Conservation (phyloP, 2,888 invertebrate genomes). For the Lydus trimaculatus region DNA sequence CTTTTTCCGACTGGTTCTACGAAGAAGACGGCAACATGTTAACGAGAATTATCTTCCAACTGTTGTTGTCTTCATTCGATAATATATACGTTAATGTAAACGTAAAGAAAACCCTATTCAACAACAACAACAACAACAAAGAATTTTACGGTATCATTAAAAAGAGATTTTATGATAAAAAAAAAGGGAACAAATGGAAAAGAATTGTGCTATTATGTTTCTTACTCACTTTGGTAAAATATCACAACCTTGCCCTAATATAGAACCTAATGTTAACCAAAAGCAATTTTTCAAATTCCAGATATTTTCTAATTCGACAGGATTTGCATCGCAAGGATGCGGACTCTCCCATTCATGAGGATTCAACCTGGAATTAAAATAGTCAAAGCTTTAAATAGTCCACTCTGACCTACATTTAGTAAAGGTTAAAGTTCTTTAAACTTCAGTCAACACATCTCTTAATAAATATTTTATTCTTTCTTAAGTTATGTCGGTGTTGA, state of each 20-base stretch:
- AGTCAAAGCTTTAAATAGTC: not conserved
- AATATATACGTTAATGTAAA: not conserved
- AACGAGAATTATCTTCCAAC: not conserved
- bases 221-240: slow-evolving; percentile 83
- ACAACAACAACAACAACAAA: not conserved
- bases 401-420: too few relatives aligned
- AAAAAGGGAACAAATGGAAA: not conserved
- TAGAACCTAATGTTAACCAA: slow-evolving; percentile 93
- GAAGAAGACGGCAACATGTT: not conserved
- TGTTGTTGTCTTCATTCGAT: not conserved
- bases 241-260: slow-evolving; percentile 94
- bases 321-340: slow-evolving; percentile 87
- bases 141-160: not conserved
- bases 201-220: not conserved
- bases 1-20: not conserved
- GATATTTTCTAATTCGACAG: slow-evolving; percentile 87
- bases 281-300: slow-evolving; percentile 88
- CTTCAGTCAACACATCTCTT: too few relatives aligned
- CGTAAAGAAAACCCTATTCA: not conserved
- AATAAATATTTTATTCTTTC: too few relatives aligned
- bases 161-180: not conserved
- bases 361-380: slow-evolving; percentile 70
- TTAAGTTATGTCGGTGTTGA: not conserved
- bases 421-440: too few relatives aligned
- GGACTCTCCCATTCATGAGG: slow-evolving; percentile 95